Conservation (phyloP, 2,888 invertebrate genomes). For the Ectobius pallidus region DNA sequence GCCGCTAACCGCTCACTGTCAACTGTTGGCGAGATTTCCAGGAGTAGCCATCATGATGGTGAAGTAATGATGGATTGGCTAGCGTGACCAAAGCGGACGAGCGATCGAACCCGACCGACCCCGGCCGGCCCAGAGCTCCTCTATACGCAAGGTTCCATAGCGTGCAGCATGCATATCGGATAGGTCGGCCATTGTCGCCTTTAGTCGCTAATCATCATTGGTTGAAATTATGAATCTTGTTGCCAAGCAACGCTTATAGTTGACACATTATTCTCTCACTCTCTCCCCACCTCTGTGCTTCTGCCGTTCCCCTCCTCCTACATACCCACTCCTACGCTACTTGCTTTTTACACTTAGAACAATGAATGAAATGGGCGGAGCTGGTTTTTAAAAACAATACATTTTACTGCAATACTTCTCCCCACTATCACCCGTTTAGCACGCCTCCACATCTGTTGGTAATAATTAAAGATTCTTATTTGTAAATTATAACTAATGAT, state of each 20-base stretch:
- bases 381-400: neutral
- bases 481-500: neutral
- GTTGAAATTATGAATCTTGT: slow-evolving; percentile 35
- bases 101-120: too few relatives aligned
- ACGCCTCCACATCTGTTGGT: neutral
- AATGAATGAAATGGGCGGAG: neutral
- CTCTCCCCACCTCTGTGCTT: neutral
- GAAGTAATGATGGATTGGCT: neutral
- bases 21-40: slow-evolving; percentile 11
- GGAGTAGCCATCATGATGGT: neutral
- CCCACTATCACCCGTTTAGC: too few relatives aligned
- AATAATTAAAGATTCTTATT: neutral
- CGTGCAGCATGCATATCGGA: neutral
- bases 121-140: too few relatives aligned
- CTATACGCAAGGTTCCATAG: too few relatives aligned
- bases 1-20: slow-evolving; percentile 21
- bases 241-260: slow-evolving; percentile 22
- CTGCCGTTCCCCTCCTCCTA: neutral
- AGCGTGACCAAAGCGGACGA: slow-evolving; percentile 10
- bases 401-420: neutral
- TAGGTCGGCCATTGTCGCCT: slow-evolving; percentile 35
- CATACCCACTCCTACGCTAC: neutral
- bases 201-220: slow-evolving; percentile 37
- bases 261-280: neutral
- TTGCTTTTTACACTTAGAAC: neutral